Conservation (phyloP, 2,113 vertebrate genomes). For the Siniperca chuatsi region DNA sequence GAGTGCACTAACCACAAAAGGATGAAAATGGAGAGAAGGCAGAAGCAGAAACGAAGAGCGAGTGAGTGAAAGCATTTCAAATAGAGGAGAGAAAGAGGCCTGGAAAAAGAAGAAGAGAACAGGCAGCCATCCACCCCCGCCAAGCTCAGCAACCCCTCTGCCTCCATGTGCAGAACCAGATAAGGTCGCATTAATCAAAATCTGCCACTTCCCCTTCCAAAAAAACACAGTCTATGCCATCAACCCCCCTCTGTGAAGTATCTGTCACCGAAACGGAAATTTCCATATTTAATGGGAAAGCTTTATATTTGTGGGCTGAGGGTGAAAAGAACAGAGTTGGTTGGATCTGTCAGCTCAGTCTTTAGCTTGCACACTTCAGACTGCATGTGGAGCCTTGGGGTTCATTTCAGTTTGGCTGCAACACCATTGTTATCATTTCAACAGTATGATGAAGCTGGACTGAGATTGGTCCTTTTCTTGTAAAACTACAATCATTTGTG, state of each 20-base stretch:
- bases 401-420: slow-evolving; percentile 47
- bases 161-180: slow-evolving; percentile 90
- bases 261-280: slow-evolving; percentile 93
- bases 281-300: slow-evolving; percentile 96
- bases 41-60: slow-evolving; percentile 36
- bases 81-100: slow-evolving; percentile 52
- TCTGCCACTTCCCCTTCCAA: slow-evolving; percentile 83
- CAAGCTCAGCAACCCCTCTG: slow-evolving; percentile 80
- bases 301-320: slow-evolving; percentile 88
- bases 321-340: slow-evolving; percentile 60
- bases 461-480: slow-evolving; percentile 15
- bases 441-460: slow-evolving; percentile 29
- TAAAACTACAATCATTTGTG: neutral
- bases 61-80: slow-evolving; percentile 50
- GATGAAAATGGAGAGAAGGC: slow-evolving; percentile 29
- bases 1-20: slow-evolving; percentile 28
- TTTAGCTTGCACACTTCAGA: slow-evolving; percentile 65
- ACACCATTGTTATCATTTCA: slow-evolving; percentile 60
- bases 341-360: slow-evolving; percentile 71
- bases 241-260: slow-evolving; percentile 83
- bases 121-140: slow-evolving; percentile 80
- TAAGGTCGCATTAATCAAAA: slow-evolving; percentile 94
- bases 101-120: slow-evolving; percentile 58
- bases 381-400: slow-evolving; percentile 44
- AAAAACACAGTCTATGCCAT: slow-evolving; percentile 76